Evolutionary conservation across 1,140 invertebrate species (phyloP).

Genomic region (Proctacanthus coquilletti): DNA sequence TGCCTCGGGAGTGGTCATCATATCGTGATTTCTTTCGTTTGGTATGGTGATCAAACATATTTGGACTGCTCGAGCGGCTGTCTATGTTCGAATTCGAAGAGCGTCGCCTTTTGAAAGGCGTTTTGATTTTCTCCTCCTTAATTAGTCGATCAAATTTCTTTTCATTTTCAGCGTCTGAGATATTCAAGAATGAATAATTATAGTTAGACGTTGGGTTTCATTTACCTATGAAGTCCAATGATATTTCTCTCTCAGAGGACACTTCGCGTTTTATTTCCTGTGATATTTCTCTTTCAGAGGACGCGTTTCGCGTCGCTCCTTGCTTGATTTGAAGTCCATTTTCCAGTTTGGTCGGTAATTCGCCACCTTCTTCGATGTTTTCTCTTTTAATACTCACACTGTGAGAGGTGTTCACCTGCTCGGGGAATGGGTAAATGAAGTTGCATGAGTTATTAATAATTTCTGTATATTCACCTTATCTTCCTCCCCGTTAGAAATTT

Average conservation of each 20-base stretch:
- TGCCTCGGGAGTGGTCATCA: background rate
- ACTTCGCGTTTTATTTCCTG: no score
- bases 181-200: background rate
- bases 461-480: no score
- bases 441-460: no score
- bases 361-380: no score
- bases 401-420: no score
- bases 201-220: background rate
- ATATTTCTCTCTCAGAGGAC: constrained; percentile 19
- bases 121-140: constrained; percentile 28
- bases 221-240: constrained; percentile 20
- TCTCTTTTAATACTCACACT: no score
- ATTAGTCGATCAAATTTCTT: constrained; percentile 24
- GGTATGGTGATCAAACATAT: constrained; percentile 5
- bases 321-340: no score
- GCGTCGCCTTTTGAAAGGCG: constrained; percentile 25
- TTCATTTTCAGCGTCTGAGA: constrained; percentile 16
- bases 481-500: no score
- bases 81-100: constrained; percentile 17
- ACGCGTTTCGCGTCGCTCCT: no score
- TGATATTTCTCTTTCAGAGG: no score
- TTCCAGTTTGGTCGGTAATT: no score
- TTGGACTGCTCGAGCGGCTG: constrained; percentile 22
- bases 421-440: no score
- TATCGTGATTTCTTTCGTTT: background rate